phyloP scores from a whole-genome alignment of 2,888 invertebrate species.

The Rhagium mordax region DNA sequence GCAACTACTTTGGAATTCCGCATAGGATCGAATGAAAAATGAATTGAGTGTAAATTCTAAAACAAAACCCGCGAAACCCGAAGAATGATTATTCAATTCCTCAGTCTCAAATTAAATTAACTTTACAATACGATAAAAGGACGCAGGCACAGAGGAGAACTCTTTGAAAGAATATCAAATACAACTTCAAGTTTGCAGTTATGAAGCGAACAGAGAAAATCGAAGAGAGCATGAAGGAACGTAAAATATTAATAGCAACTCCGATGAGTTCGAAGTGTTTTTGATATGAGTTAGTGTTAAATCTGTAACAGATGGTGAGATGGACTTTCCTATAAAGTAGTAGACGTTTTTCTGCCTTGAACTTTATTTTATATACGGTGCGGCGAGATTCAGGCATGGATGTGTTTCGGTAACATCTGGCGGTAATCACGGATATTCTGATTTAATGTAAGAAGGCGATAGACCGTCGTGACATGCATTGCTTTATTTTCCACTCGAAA shows the following conservation, averaged over 20 bases:
- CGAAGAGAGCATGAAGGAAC: conserved; percentile 10
- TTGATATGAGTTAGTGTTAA: conserved; percentile 51
- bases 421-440: conserved; percentile 10
- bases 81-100: conserved; percentile 56
- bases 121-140: conserved; percentile 37
- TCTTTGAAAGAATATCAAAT: conserved; percentile 22
- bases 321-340: conserved; percentile 59
- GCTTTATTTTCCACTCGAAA: conserved; percentile 13
- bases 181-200: conserved; percentile 12
- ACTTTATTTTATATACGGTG: conserved; percentile 52
- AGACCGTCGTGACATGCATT: conserved; percentile 3
- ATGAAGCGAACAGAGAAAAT: conserved; percentile 20
- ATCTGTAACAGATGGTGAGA: conserved; percentile 57
- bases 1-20: conserved; percentile 28
- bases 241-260: conserved; percentile 40
- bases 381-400: conserved; percentile 51
- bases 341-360: conserved; percentile 41
- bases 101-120: conserved; percentile 50
- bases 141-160: conserved; percentile 20
- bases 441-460: conserved; percentile 19
- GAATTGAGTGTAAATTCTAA: conserved; percentile 49
- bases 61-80: conserved; percentile 47
- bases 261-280: conserved; percentile 41
- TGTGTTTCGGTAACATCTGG: conserved; percentile 61
- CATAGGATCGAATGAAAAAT: conserved; percentile 44